Percentiles rank a stretch among this genome's conserved stretches.
phyloP scores from a whole-genome alignment of 2,888 invertebrate genomes.

The Quadriops clusia region DNA sequence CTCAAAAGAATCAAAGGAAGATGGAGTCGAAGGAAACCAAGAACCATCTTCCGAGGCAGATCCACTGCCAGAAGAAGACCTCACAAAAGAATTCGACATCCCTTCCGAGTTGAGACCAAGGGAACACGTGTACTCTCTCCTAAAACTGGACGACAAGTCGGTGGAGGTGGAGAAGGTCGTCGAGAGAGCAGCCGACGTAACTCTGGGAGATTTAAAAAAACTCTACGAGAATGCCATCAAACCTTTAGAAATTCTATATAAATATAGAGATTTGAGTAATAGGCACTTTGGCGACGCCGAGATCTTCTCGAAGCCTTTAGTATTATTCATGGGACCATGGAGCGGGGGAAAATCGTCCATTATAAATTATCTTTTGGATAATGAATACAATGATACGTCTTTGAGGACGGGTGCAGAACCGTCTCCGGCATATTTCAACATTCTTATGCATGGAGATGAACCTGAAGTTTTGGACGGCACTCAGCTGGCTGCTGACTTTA shows the following conservation, averaged over 20 bases:
- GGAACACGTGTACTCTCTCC: constrained; percentile 66
- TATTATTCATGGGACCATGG: constrained; percentile 93
- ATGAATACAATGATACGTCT: constrained; percentile 72
- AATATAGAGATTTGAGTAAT: constrained; percentile 84
- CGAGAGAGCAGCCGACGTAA: constrained; percentile 61
- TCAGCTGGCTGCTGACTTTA: constrained; percentile 89
- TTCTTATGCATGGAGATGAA: constrained; percentile 78
- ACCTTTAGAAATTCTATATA: constrained; percentile 81
- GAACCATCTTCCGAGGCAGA: constrained; percentile 39
- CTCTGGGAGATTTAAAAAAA: constrained; percentile 73
- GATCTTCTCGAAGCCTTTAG: constrained; percentile 86
- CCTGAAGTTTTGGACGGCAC: constrained; percentile 82
- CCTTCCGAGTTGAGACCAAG: constrained; percentile 67
- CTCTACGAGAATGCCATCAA: constrained; percentile 79
- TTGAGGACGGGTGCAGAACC: constrained; percentile 88
- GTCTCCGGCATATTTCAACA: constrained; percentile 85
- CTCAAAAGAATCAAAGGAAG: constrained; percentile 11
- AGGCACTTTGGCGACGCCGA: constrained; percentile 88
- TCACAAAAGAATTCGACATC: constrained; percentile 55
- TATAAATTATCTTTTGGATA: constrained; percentile 81
- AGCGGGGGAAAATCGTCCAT: constrained; percentile 92
- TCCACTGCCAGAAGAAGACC: constrained; percentile 40
- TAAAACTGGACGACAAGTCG: constrained; percentile 68
- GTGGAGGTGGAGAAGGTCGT: constrained; percentile 57
- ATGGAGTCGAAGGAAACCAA: constrained; percentile 15